Conservation (phyloP, 2,797 vertebrate species). For the Cossypha polioptera region DNA sequence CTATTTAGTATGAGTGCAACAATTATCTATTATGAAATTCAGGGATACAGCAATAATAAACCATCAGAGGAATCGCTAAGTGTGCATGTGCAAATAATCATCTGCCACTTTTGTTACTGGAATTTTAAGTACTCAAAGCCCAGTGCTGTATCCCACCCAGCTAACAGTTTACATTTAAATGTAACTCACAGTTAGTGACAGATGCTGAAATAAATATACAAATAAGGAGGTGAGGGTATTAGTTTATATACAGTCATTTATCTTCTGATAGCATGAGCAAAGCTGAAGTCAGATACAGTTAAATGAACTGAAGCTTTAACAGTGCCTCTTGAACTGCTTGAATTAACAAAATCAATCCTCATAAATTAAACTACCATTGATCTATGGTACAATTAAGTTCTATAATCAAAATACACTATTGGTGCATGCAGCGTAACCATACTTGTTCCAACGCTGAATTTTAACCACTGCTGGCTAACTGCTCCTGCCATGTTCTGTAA, state of each 20-base stretch:
- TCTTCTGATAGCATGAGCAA: conserved; percentile 56
- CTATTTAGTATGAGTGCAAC: background rate
- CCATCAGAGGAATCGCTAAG: background rate
- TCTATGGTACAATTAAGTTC: conserved; percentile 68
- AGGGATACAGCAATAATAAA: background rate
- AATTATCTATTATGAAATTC: background rate
- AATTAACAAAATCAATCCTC: conserved; percentile 79
- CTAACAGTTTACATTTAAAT: conserved; percentile 21
- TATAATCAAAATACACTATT: conserved; percentile 56
- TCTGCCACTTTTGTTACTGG: background rate
- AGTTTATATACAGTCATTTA: conserved; percentile 42
- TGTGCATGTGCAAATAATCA: background rate
- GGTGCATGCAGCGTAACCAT: background rate
- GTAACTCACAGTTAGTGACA: conserved; percentile 20
- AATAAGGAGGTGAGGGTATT: background rate
- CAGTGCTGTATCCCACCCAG: background rate
- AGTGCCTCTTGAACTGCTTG: conserved; percentile 72
- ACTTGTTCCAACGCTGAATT: conserved; percentile 52
- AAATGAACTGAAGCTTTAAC: conserved; percentile 63
- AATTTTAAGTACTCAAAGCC: background rate
- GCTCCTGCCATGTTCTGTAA: conserved; percentile 33
- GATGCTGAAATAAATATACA: conserved; percentile 43
- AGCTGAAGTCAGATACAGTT: conserved; percentile 66
- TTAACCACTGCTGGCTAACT: conserved; percentile 56
- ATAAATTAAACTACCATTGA: conserved; percentile 76